Evolutionary conservation across 2,888 invertebrate species (phyloP).

Genomic region (Taphrorychus bicolor): DNA sequence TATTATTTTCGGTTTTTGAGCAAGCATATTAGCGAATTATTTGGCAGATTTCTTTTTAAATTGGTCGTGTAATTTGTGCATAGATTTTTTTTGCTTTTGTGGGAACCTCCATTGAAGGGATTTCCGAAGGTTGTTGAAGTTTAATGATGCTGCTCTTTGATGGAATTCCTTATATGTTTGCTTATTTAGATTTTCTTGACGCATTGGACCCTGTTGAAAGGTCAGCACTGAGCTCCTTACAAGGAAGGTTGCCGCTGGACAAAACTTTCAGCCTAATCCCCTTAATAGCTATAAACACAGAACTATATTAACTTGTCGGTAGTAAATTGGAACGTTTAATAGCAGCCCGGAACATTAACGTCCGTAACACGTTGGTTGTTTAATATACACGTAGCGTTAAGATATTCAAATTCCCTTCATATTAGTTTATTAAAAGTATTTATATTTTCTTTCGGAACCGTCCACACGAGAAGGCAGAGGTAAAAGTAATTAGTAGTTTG

Average conservation of each 20-base stretch:
- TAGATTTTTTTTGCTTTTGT: background rate
- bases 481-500: constrained; percentile 50
- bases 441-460: constrained; percentile 46
- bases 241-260: constrained; percentile 28
- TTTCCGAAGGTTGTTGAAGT: background rate
- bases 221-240: constrained; percentile 15
- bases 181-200: background rate
- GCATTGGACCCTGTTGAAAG: too few species aligned
- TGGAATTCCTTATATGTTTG: too few species aligned
- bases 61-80: constrained; percentile 3
- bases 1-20: constrained; percentile 28
- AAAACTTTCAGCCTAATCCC: constrained; percentile 34
- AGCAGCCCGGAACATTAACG: constrained; percentile 48
- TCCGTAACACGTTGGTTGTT: constrained; percentile 51
- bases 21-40: constrained; percentile 11
- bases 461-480: constrained; percentile 11
- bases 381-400: constrained; percentile 52
- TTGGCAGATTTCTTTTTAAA: constrained; percentile 11
- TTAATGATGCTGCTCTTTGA: background rate
- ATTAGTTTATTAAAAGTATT: constrained; percentile 52
- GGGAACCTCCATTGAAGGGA: background rate
- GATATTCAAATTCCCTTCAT: constrained; percentile 48
- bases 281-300: constrained; percentile 50
- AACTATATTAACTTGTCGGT: constrained; percentile 51
- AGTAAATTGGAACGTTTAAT: constrained; percentile 52